A percentile compares a stretch with the other conserved stretches of the same genome.
Conservation (phyloP, 2,797 vertebrate genomes). For the Ibycter americanus region DNA sequence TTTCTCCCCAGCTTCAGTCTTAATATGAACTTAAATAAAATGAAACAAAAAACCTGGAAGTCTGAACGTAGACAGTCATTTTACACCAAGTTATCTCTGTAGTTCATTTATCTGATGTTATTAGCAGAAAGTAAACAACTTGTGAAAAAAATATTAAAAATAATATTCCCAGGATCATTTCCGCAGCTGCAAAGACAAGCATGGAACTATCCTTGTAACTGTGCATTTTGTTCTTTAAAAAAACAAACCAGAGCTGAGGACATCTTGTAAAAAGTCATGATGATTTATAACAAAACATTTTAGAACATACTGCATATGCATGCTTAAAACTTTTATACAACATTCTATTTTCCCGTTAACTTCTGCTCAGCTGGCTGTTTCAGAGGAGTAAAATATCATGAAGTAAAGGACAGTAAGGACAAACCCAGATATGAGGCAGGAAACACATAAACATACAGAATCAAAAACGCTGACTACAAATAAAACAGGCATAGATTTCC, state of each 20-base stretch:
- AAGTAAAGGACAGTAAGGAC: neutral
- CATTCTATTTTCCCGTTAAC: neutral
- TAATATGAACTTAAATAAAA: neutral
- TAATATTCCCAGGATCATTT: neutral
- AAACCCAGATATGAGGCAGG: neutral
- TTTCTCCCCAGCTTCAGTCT: neutral
- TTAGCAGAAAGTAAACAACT: neutral
- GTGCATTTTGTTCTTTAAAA: neutral
- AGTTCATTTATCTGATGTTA: neutral
- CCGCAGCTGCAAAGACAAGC: neutral
- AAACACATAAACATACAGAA: neutral
- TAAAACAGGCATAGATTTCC: neutral
- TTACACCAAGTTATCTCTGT: neutral
- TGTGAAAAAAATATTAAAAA: neutral
- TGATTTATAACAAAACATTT: slow-evolving; percentile 39
- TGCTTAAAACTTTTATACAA: neutral
- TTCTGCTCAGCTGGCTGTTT: neutral
- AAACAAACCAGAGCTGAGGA: neutral
- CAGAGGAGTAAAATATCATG: neutral
- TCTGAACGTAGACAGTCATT: neutral
- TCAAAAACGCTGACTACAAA: neutral
- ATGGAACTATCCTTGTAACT: neutral
- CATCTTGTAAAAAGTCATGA: slow-evolving; percentile 44
- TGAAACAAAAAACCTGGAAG: neutral
- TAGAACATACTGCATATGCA: neutral